Evolutionary conservation across 2,797 vertebrate genomes (phyloP).

Genomic region (Epinephelus awoara): DNA sequence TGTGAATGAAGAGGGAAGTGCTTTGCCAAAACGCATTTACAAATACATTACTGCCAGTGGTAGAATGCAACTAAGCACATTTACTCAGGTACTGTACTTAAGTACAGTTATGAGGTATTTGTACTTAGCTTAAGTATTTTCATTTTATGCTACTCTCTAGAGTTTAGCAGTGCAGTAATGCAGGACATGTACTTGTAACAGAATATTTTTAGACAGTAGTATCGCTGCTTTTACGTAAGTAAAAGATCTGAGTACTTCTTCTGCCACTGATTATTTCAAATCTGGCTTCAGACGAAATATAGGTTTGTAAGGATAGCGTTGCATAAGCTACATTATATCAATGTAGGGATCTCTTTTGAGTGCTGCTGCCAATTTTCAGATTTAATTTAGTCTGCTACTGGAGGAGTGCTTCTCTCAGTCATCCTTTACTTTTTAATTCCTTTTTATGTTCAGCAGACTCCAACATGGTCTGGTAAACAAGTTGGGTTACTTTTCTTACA

Average conservation of each 20-base stretch:
- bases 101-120: too few relatives aligned
- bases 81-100: too few relatives aligned
- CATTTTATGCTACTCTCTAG: neutral
- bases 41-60: neutral
- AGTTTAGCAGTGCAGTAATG: neutral
- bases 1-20: neutral
- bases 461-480: conserved; percentile 46
- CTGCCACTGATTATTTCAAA: neutral
- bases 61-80: neutral
- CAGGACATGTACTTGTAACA: too few relatives aligned
- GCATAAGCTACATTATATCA: conserved; percentile 19
- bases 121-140: neutral
- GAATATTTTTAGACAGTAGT: neutral
- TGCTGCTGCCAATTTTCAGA: conserved; percentile 45
- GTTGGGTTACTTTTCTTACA: conserved; percentile 16
- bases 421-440: conserved; percentile 45
- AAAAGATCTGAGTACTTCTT: neutral
- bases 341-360: neutral
- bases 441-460: conserved; percentile 57
- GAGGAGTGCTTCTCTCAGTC: conserved; percentile 38
- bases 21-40: neutral
- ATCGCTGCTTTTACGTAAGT: neutral
- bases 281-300: neutral
- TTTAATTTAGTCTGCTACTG: conserved; percentile 55
- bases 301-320: neutral